phyloP scores from a whole-genome alignment of 2,888 invertebrate species.

The Dichetophora obliterata region DNA sequence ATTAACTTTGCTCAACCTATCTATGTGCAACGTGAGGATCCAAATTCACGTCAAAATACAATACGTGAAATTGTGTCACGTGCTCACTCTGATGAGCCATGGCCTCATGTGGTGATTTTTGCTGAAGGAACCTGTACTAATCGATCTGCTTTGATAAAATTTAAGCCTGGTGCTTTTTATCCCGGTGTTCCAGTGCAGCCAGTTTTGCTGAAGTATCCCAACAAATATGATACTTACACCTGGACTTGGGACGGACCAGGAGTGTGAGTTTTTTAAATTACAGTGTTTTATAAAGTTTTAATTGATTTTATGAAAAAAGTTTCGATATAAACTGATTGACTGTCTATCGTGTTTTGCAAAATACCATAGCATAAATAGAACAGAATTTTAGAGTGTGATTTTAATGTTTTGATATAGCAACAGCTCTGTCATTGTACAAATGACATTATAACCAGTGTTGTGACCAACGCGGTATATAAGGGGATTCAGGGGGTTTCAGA shows the following conservation, averaged over 20 bases:
- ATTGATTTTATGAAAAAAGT: no score
- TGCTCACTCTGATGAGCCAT: constrained; percentile 85
- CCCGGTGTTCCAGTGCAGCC: constrained; percentile 97
- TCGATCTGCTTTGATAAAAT: constrained; percentile 88
- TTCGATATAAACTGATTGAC: no score
- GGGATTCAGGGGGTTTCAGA: no score
- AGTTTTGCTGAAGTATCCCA: constrained; percentile 91
- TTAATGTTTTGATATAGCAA: no score
- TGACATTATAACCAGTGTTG: no score
- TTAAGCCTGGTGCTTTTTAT: constrained; percentile 93
- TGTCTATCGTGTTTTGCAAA: no score
- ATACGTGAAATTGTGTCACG: constrained; percentile 89
- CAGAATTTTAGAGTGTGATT: no score
- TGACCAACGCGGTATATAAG: no score
- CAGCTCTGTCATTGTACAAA: no score
- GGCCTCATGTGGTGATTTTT: constrained; percentile 94
- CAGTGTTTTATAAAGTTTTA: no score
- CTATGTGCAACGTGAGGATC: constrained; percentile 93
- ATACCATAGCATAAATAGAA: no score
- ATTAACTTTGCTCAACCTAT: constrained; percentile 96
- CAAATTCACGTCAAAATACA: constrained; percentile 90
- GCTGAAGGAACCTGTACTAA: constrained; percentile 98
- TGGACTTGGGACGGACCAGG: constrained; percentile 97
- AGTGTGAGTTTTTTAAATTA: constrained; percentile 78
- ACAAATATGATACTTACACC: constrained; percentile 88